A percentile compares a stretch with the other conserved stretches of the same genome.
phyloP scores from a whole-genome alignment of 23 tunicate genomes.

The Botrylloides violaceus region DNA sequence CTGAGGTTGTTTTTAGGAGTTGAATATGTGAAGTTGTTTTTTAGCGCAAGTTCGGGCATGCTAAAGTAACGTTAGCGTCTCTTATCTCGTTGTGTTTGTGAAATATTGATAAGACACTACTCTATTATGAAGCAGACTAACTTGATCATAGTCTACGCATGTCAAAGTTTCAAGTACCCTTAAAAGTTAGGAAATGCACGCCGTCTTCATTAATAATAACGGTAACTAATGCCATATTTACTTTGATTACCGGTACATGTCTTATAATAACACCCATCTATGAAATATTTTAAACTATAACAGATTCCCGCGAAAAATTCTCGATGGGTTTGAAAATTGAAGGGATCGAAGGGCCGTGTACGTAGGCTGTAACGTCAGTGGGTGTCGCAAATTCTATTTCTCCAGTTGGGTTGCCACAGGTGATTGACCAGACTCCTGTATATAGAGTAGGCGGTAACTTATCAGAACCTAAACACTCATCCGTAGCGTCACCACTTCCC shows the following conservation, averaged over 20 bases:
- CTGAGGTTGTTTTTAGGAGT: neutral
- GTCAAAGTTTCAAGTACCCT: neutral
- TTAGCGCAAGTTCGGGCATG: slow-evolving; percentile 1
- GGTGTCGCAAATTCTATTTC: too few species aligned
- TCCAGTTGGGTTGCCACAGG: too few species aligned
- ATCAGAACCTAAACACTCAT: too few species aligned
- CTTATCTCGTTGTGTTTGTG: neutral
- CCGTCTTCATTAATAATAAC: neutral
- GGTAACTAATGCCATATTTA: neutral
- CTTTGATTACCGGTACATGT: neutral
- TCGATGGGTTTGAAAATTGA: too few species aligned
- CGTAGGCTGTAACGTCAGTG: too few species aligned
- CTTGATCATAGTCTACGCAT: neutral
- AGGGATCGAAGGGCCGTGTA: too few species aligned
- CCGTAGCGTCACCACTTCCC: too few species aligned
- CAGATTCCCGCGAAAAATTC: neutral
- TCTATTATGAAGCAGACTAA: neutral
- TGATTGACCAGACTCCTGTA: too few species aligned
- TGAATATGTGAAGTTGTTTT: neutral
- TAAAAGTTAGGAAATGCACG: neutral
- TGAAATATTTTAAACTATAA: neutral
- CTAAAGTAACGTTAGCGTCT: neutral
- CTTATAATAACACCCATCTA: neutral
- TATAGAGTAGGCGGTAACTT: too few species aligned
- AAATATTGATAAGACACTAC: neutral